Percentiles rank a stretch among this genome's conserved stretches.
Evolutionary conservation across 2,113 vertebrate genomes (phyloP).

Genomic region (Paramisgurnus dabryanus): DNA sequence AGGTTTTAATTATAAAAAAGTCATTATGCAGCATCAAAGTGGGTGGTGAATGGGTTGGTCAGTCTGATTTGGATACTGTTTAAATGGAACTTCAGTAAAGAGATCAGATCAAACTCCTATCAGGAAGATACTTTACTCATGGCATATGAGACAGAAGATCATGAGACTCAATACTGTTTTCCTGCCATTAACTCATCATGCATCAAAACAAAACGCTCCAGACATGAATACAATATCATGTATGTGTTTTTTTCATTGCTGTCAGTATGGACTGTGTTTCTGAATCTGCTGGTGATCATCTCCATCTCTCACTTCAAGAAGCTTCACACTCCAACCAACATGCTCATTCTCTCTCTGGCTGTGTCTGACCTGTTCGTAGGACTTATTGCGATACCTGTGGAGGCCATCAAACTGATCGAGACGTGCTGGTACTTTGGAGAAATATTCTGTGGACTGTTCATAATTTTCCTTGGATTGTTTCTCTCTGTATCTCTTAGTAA

Average conservation of each 20-base stretch:
- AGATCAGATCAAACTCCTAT: too few relatives aligned
- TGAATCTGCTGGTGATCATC: slow-evolving; percentile 47
- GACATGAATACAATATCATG: neutral
- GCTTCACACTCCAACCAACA: slow-evolving; percentile 69
- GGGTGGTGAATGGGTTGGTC: too few relatives aligned
- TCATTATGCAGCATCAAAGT: too few relatives aligned
- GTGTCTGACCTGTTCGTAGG: slow-evolving; percentile 62
- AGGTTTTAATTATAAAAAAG: too few relatives aligned
- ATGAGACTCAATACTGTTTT: too few relatives aligned
- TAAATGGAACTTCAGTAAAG: too few relatives aligned
- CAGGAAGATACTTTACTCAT: too few relatives aligned
- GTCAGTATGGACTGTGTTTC: slow-evolving; percentile 15
- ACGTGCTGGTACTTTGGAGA: slow-evolving; percentile 50
- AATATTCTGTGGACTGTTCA: slow-evolving; percentile 8
- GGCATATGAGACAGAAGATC: too few relatives aligned
- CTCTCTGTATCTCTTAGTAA: slow-evolving; percentile 55
- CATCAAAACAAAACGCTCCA: neutral
- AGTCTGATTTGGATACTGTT: too few relatives aligned
- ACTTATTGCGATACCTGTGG: slow-evolving; percentile 77
- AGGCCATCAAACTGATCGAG: neutral
- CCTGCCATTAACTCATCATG: too few relatives aligned
- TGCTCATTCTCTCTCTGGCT: slow-evolving; percentile 68
- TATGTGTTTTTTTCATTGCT: slow-evolving; percentile 1
- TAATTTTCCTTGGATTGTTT: slow-evolving; percentile 45
- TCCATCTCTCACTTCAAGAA: slow-evolving; percentile 66